A percentile compares a stretch with the other conserved stretches of the same genome.
phyloP scores from a whole-genome alignment of 2,797 vertebrate genomes.

The Ambastaia sidthimunki region DNA sequence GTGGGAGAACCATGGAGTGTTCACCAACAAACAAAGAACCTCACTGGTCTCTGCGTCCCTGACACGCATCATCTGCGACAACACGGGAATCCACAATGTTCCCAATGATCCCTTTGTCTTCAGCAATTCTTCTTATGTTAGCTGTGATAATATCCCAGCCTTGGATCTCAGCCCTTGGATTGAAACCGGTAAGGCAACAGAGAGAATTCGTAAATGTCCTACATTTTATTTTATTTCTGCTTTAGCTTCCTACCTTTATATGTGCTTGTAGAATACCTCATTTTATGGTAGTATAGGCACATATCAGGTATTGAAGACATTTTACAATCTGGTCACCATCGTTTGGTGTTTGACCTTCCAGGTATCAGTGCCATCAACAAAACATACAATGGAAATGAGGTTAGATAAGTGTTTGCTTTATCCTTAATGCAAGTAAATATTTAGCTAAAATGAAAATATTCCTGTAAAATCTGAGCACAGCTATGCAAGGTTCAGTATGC shows the following conservation, averaged over 20 bases:
- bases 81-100: slow-evolving; percentile 79
- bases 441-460: background rate
- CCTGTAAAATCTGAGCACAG: background rate
- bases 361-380: slow-evolving; percentile 38
- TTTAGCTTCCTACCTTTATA: background rate
- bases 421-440: background rate
- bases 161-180: slow-evolving; percentile 79
- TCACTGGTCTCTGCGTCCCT: slow-evolving; percentile 72
- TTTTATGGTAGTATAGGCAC: background rate
- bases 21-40: slow-evolving; percentile 73
- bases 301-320: background rate
- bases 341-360: slow-evolving; percentile 65
- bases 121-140: slow-evolving; percentile 61
- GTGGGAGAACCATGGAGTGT: slow-evolving; percentile 82
- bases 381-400: slow-evolving; percentile 50
- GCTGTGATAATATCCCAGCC: slow-evolving; percentile 66
- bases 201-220: too few relatives aligned
- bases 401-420: slow-evolving; percentile 51
- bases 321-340: background rate
- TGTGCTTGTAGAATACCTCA: slow-evolving; percentile 4
- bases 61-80: slow-evolving; percentile 85
- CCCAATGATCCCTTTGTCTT: slow-evolving; percentile 75
- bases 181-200: slow-evolving; percentile 57
- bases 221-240: background rate
- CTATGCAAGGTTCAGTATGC: background rate